Evolutionary conservation across 1,140 invertebrate genomes (phyloP), one percentile per base, ranked within the genome.

Genomic region (Vanessa tameamea): DNA sequence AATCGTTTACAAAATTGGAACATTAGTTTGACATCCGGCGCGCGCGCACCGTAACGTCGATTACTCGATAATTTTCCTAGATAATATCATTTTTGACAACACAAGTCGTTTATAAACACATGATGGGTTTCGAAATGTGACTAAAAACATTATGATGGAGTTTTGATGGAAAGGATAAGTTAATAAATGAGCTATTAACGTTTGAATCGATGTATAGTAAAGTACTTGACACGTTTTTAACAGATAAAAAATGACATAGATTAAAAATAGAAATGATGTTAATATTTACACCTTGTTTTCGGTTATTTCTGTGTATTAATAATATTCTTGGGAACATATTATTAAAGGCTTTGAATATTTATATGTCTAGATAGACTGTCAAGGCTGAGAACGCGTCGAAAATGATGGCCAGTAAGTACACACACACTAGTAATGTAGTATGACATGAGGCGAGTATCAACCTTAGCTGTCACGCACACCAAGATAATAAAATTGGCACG

Each of bases 11-110:
- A 14, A 64, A 48, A 47, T 16, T 16, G 61, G 57, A 79, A 77
- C 79, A 86, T 87, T 79, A 80, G 83, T 83, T 87, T 87, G 86
- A 88, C 87, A 88, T 88, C 86, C 88, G 84, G 84, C 87, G 89
- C 82, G 82, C 73, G 87, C 87, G 89, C 87, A 88, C 80, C 85
- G 83, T 84, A 82, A 85, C 87, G 83, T 83, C 87, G 87, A 89
- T 89, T 91, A 91, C 79, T 89, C 82, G 87, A 91, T 89, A 89
- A 91, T 91, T 91, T 89, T 66, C 80, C 64, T 73, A 85, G 89
- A 89, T 91, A 82, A 79, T 76, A 77, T 89, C 87, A 83, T 78
- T 89, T 88, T 89, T 89, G 87, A 89, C 87, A 89, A 89, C 84
- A 57, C 66, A 47, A 68, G 31, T 37, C 48, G 53, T 68, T 51